Conservation (phyloP, 2,888 invertebrate genomes). For the Platypus cylindrus region DNA sequence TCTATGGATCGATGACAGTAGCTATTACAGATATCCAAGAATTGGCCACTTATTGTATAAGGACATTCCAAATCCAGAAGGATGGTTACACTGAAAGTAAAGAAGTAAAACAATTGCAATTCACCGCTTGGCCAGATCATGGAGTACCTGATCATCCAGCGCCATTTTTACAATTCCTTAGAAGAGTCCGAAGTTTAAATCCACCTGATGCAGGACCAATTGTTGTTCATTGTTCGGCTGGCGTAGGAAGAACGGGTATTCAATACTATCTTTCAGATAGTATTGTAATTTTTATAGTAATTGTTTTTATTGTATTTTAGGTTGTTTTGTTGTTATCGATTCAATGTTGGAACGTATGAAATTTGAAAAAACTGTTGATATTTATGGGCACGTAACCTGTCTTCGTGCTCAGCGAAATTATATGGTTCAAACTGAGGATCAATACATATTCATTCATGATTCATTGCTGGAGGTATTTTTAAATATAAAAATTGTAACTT, state of each 20-base stretch:
- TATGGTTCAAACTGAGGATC: slow-evolving; percentile 99
- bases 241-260: slow-evolving; percentile 37
- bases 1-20: slow-evolving; percentile 90
- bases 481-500: background rate
- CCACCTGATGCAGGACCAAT: slow-evolving; percentile 89
- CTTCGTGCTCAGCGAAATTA: slow-evolving; percentile 96
- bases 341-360: slow-evolving; percentile 96
- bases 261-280: slow-evolving; percentile 2
- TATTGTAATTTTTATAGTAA: background rate
- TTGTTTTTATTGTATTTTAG: slow-evolving; percentile 15
- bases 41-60: slow-evolving; percentile 93
- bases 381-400: slow-evolving; percentile 98
- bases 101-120: slow-evolving; percentile 94
- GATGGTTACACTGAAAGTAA: slow-evolving; percentile 73
- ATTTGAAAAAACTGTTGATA: slow-evolving; percentile 95
- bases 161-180: slow-evolving; percentile 92
- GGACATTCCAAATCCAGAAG: slow-evolving; percentile 85
- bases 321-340: slow-evolving; percentile 98
- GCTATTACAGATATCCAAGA: slow-evolving; percentile 92
- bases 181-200: slow-evolving; percentile 82
- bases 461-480: slow-evolving; percentile 51
- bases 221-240: slow-evolving; percentile 84
- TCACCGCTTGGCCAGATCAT: slow-evolving; percentile 99
- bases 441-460: slow-evolving; percentile 99
- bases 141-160: slow-evolving; percentile 98